phyloP scores from a whole-genome alignment of 2,888 invertebrate genomes.

The Taenaris catops region DNA sequence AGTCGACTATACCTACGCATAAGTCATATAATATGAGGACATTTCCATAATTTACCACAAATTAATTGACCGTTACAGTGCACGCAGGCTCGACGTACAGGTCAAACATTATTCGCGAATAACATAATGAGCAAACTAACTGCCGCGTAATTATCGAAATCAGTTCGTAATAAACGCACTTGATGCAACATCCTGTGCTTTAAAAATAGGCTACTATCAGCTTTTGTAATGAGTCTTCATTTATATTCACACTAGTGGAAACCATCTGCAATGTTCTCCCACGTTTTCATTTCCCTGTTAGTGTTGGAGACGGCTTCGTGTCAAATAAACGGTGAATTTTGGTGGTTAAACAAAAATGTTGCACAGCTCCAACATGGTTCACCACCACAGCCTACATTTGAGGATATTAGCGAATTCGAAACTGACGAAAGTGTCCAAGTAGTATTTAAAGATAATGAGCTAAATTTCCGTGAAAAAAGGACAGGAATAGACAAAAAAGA shows the following conservation, averaged over 20 bases:
- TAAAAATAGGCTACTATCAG: constrained; percentile 32
- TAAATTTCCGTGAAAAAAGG: constrained; percentile 5
- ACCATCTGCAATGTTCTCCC: constrained; percentile 36
- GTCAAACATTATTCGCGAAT: constrained; percentile 46
- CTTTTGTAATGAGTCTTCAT: constrained; percentile 30
- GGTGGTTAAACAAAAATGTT: constrained; percentile 60
- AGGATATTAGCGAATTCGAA: constrained; percentile 48
- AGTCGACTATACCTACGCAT: constrained; percentile 15
- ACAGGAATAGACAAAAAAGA: constrained; percentile 25
- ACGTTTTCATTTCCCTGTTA: constrained; percentile 32
- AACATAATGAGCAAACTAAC: constrained; percentile 41
- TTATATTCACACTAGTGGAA: constrained; percentile 25
- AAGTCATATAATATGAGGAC: constrained; percentile 20
- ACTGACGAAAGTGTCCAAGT: constrained; percentile 57
- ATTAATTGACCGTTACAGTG: constrained; percentile 39
- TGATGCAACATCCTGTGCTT: constrained; percentile 57
- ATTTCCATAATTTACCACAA: constrained; percentile 34
- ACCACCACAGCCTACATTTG: constrained; percentile 43
- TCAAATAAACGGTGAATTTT: constrained; percentile 62
- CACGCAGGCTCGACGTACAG: constrained; percentile 33
- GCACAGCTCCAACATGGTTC: constrained; percentile 35
- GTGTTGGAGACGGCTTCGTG: constrained; percentile 34
- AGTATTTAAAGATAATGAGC: constrained; percentile 42
- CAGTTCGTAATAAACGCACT: constrained; percentile 44
- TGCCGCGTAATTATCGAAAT: constrained; percentile 43